Conservation (phyloP, 2,888 invertebrate genomes). For the Drosophila helvetica region DNA sequence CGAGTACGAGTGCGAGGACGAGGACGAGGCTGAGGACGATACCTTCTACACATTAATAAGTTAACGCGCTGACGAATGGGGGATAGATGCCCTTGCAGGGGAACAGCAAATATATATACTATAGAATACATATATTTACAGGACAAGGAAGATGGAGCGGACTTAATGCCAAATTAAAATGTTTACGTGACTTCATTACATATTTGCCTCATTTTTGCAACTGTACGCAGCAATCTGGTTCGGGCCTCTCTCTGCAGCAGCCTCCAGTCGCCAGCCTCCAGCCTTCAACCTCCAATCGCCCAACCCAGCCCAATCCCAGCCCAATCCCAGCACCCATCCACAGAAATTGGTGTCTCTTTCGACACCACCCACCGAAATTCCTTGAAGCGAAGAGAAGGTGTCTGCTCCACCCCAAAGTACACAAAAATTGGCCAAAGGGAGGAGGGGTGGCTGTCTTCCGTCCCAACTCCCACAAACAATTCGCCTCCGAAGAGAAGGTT, state of each 20-base stretch:
- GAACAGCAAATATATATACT: constrained; percentile 33
- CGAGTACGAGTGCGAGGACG: too few species aligned
- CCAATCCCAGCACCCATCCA: neutral
- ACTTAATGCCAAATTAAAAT: constrained; percentile 76
- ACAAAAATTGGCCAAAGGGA: too few species aligned
- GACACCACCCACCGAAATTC: constrained; percentile 1
- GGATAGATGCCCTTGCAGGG: constrained; percentile 45
- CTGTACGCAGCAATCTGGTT: neutral
- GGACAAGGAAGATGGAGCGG: constrained; percentile 28
- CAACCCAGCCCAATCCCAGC: neutral
- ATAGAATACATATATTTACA: constrained; percentile 25
- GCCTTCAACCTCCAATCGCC: too few species aligned
- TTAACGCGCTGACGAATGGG: constrained; percentile 65
- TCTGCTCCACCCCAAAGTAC: too few species aligned
- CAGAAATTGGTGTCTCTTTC: constrained; percentile 2
- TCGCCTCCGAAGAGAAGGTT: neutral
- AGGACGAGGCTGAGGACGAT: too few species aligned
- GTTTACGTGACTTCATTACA: constrained; percentile 76
- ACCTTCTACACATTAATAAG: constrained; percentile 61
- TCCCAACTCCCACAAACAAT: neutral
- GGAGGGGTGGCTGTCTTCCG: neutral
- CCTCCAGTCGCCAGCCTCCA: neutral
- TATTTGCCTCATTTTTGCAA: constrained; percentile 32
- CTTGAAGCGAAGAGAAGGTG: neutral
- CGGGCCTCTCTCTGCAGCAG: neutral